phyloP scores from a whole-genome alignment of 2,888 invertebrate species.

The Ectemnius cavifrons region DNA sequence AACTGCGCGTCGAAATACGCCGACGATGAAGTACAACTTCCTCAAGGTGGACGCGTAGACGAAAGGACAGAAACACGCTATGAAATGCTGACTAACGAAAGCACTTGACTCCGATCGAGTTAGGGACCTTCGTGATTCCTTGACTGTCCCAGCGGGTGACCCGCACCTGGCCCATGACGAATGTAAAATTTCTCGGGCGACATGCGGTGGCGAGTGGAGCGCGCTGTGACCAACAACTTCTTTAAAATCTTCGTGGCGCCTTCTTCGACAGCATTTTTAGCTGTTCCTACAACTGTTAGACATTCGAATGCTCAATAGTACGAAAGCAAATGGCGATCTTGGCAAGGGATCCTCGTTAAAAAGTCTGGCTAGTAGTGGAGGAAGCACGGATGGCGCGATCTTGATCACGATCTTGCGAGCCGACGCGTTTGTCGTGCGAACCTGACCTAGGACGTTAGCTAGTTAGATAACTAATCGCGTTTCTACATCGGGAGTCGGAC shows the following conservation, averaged over 20 bases:
- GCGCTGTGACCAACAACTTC: background rate
- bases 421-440: conserved; percentile 53
- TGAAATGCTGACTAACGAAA: conserved; percentile 4
- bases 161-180: conserved; percentile 32
- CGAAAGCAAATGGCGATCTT: too few species aligned
- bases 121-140: background rate
- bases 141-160: background rate
- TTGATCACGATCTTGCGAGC: conserved; percentile 40
- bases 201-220: background rate
- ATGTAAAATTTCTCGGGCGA: conserved; percentile 16
- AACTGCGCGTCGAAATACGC: background rate
- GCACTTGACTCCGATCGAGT: background rate
- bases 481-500: conserved; percentile 37
- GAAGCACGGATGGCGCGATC: conserved; percentile 35
- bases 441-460: conserved; percentile 50
- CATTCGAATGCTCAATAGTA: too few species aligned
- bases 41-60: too few species aligned
- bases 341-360: conserved; percentile 6
- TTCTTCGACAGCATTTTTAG: background rate
- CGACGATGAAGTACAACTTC: background rate
- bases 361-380: conserved; percentile 8
- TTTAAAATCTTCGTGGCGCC: background rate
- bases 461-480: conserved; percentile 53
- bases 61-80: too few species aligned
- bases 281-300: too few species aligned